Conservation (phyloP, 2,888 invertebrate species). For the Clistopyga incitator region DNA sequence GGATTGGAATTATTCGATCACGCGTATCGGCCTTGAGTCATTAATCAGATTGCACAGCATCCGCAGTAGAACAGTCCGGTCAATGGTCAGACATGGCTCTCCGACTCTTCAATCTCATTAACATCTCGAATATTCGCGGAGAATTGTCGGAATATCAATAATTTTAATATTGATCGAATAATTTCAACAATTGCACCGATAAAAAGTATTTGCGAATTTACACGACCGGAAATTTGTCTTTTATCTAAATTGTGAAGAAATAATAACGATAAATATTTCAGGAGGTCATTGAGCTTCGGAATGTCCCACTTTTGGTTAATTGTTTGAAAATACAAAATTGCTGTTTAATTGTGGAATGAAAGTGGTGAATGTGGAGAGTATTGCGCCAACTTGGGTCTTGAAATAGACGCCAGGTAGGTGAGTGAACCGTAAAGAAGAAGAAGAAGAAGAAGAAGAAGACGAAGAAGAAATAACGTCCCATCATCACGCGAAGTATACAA, state of each 20-base stretch:
- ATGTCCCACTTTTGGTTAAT: background rate
- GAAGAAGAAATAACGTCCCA: slow-evolving; percentile 27
- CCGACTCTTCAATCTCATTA: slow-evolving; percentile 18
- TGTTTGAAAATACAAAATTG: background rate
- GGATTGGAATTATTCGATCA: slow-evolving; percentile 22
- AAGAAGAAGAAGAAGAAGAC: slow-evolving; percentile 50
- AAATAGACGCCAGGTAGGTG: slow-evolving; percentile 24
- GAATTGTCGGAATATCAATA: background rate
- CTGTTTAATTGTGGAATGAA: slow-evolving; percentile 1
- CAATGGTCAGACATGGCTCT: slow-evolving; percentile 56
- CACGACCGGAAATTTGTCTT: too few species aligned
- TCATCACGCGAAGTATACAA: background rate
- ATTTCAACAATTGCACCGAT: too few species aligned
- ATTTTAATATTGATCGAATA: background rate
- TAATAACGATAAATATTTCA: too few species aligned
- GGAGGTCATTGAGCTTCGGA: background rate
- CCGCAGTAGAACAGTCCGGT: slow-evolving; percentile 59
- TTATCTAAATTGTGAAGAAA: too few species aligned
- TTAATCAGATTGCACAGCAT: slow-evolving; percentile 57
- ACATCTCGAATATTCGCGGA: background rate
- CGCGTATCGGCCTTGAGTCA: slow-evolving; percentile 54
- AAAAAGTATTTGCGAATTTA: too few species aligned
- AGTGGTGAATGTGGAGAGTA: slow-evolving; percentile 26
- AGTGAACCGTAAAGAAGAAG: slow-evolving; percentile 40
- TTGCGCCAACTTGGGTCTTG: slow-evolving; percentile 3